Base-by-base conservation (phyloP, 2,888 invertebrate genomes). In the Caenorhabditis sp. region DNA sequence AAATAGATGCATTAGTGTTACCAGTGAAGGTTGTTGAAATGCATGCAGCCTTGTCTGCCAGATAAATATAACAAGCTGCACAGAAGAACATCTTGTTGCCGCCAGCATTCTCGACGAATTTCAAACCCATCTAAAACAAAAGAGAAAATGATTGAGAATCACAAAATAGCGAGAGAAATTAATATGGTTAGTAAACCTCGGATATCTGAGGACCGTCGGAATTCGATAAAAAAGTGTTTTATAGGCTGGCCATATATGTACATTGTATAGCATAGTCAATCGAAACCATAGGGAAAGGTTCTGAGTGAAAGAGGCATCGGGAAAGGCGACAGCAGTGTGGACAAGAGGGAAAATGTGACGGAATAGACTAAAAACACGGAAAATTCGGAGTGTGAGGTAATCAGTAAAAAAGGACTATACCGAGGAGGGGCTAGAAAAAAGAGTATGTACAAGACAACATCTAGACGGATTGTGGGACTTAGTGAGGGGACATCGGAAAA, bases 51-150 rank as follows among this genome's bases (percentile, higher is more conserved):
- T 97, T 95, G 93, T 98, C 98, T 32, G 98, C 98, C 69, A 99
- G 93, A 92, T 97, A 96, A 2, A 97, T 96, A 92, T 97, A 97
- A 92, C 99, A 99, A 76, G 96, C 95, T 20, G 96, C 96, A 93
- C 99, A 99, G 2, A 96, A 96, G 92, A 97, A 98, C 37, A 98
- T 93, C 26, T 97, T 94, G 47, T 95, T 94, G 15, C 98, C 98
- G 86, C 98, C 98, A 92, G 98, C 95, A 92, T 98, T 98, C 91
- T 97, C 96, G 77, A 98, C 93, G 92, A 97, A 97, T 92, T 96
- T 95, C 91, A 96, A 95, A 58, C 97, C 97, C 97, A 97, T 97
- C 35, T 56, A 15, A 32, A 35, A n/a, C n/a, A n/a, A n/a, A n/a
- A n/a, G n/a, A n/a, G n/a, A n/a, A n/a, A n/a, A n/a, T 44, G 11